Conservation (phyloP, 2,797 vertebrate genomes). For the Lagorchestes hirsutus region DNA sequence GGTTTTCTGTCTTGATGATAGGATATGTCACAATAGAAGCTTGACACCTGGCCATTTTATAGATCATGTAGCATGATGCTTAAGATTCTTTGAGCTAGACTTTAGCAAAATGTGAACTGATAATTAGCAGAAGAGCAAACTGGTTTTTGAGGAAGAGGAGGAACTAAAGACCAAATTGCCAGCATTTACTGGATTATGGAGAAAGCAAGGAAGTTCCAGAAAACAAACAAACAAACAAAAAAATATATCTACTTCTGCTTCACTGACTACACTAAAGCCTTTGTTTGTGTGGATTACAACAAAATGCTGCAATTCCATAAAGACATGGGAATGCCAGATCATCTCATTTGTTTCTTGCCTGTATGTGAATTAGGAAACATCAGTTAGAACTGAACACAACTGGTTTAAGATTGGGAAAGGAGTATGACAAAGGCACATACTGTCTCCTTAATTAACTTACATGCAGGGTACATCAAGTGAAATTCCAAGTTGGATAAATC, state of each 20-base stretch:
- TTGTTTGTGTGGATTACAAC: not conserved
- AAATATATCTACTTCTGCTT: not conserved
- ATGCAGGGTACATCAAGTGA: not conserved
- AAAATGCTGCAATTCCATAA: not conserved
- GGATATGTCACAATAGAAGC: not conserved
- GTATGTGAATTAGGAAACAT: not conserved
- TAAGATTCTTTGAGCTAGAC: not conserved
- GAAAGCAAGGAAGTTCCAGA: not conserved
- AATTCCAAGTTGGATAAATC: not conserved
- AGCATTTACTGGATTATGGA: not conserved
- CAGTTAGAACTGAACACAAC: not conserved
- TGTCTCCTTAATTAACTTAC: not conserved
- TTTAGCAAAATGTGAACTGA: not conserved
- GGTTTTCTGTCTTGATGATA: not conserved
- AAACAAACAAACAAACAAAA: not conserved
- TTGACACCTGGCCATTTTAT: not conserved
- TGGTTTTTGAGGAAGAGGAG: not conserved
- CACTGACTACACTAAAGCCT: not conserved
- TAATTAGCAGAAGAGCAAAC: not conserved
- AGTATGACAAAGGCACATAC: not conserved
- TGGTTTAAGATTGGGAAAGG: not conserved
- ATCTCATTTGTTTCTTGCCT: not conserved
- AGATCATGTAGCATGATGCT: not conserved
- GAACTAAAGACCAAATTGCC: not conserved
- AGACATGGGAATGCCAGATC: not conserved